Evolutionary conservation across 1,140 invertebrate genomes (phyloP), one percentile per base, ranked within the genome.

Genomic region (Acromyrmex heyeri): DNA sequence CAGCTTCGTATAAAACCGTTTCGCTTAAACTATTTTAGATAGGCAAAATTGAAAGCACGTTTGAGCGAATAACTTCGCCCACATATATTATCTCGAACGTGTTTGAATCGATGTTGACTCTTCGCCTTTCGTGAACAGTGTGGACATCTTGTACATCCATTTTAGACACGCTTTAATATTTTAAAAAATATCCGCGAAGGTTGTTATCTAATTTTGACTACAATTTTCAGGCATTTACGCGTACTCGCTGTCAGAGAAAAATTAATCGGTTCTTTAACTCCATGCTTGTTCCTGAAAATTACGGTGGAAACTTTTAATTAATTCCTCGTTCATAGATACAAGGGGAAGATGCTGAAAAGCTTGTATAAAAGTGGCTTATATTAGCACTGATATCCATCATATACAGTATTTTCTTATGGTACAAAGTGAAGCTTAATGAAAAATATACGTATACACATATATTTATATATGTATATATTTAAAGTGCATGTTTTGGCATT

Each of bases 271-370:
- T 21, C 57, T 89, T 89, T 75, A 86, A 59, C 8, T 62, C 16
- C 3, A 5, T 7, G 62, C 6, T 7, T 0, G 21, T 12, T 72
- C 8, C 3, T 44, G n/a, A 53, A 79, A 81, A 62, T 59, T 62
- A 38, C 38, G 50, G 24, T 21, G 57, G n/a, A 76, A 89, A 89
- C 57, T 89, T 89, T 88, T 88, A 89, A 89, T 88, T 89, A 81
- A 77, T 81, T 70, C 30, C 38, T n/a, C 18, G 3, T 38, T 30
- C 5, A 12, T 24, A 34, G 34, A 64, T 67, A 57, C 30, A 89
- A 24, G 53, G 44, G 72, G 55, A 30, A 67, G 57, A 75, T 62
- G 2, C n/a, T 16, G 10, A 18, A 50, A 14, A 87, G 5, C 27
- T 21, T 55, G 2, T 55, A 12, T 48, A 55, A 57, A 50, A 62